Evolutionary conservation across 2,888 invertebrate genomes (phyloP).

Genomic region (Ariolimax columbianus): DNA sequence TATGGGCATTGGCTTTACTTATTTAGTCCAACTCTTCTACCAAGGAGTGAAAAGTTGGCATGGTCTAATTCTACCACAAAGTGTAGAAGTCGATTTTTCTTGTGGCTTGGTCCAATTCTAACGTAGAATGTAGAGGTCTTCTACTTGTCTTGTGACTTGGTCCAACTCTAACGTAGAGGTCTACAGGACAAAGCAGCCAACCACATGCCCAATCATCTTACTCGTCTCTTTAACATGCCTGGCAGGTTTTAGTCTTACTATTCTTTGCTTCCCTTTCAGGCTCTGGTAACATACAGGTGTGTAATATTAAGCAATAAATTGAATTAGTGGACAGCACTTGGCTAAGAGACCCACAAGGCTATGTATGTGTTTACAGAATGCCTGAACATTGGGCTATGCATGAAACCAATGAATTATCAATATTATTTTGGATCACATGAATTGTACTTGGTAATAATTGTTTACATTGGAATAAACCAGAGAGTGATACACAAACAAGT

Average conservation of each 20-base stretch:
- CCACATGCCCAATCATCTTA: neutral
- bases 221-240: no score
- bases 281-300: no score
- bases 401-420: neutral
- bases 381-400: neutral
- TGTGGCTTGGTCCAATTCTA: no score
- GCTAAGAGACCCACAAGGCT: neutral
- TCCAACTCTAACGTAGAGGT: no score
- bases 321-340: neutral
- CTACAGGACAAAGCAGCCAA: neutral
- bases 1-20: no score
- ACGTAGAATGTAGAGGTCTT: no score
- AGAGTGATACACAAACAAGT: neutral
- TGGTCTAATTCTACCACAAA: neutral
- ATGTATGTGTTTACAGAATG: neutral
- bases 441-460: neutral
- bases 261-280: no score
- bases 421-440: conserved; percentile 3
- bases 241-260: no score
- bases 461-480: conserved; percentile 12
- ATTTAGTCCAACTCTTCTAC: no score
- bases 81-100: neutral
- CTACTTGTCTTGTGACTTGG: no score
- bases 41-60: no score
- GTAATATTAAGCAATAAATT: neutral